Evolutionary conservation across 2,113 vertebrate species (phyloP), one percentile per base, ranked within the genome.

Genomic region (Pollimyrus isidori): DNA sequence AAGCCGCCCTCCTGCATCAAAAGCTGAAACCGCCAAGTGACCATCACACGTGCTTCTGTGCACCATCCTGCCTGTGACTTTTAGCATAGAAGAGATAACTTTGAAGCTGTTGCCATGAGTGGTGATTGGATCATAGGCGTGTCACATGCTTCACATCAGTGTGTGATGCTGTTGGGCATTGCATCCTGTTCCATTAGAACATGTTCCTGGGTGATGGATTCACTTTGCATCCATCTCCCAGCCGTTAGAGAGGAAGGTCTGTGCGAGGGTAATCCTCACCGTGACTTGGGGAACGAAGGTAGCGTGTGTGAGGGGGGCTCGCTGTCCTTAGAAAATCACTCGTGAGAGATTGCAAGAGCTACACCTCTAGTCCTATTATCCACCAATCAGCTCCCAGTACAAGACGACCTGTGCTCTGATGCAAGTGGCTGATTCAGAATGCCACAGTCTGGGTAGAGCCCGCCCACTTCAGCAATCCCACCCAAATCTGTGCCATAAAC

Each of bases 281-380:
- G 50, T n/a, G 88, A 56, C 39, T 56, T 58, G 76, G 49, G 26
- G 88, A 89, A 89, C 84, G 88, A 35, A 83, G 73, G 73, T 11
- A 49, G 19, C 42, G 19, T 2, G 48, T 42, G 88, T 19, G 48
- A 1, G 50, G 26, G 73, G 30, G 42, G n/a, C n/a, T 10, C 13
- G 19, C 46, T 17, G 52, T 11, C 39, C 76, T 53, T 19, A 42
- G 39, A 26, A 58, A 89, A 84, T 62, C 39, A 53, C 76, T 48
- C 73, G 39, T 10, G 13, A 10, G 15, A 84, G 88, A 62, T 84
- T 46, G 52, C 52, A 45, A 76, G 76, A 82, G 39, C 48, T 15
- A n/a, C 23, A 26, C 45, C 84, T 30, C 84, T 26, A 21, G 76
- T 42, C 26, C n/a, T 15, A 80, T 88, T 52, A 53, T 73, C 65